Evolutionary conservation across 2,797 vertebrate genomes (phyloP), one percentile per base, ranked within the genome.

Genomic region (Clarias platycephalus): DNA sequence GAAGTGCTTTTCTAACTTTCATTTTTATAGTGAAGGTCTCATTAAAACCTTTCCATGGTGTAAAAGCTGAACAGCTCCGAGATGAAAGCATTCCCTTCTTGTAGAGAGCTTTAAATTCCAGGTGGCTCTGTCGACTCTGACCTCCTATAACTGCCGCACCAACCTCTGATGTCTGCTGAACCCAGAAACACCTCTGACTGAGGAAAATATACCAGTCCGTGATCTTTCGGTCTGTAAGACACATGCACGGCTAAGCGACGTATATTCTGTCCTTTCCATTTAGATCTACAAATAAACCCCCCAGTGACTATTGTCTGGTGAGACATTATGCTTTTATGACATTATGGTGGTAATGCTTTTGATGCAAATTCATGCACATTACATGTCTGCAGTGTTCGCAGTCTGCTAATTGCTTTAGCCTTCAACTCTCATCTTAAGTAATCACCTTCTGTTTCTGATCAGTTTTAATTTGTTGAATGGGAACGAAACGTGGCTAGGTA

Each of bases 191-290:
- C 64, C 84, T 86, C 84, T 88, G 87, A 86, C 79, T 71, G 79
- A 79, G 86, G 83, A 81, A 83, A 83, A 37, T 37, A 44, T 85
- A 77, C 80, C 49, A 49, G 63, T 22, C 72, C 53, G 16, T 55
- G 37, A 80, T 78, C 77, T 72, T 86, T 80, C 88, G 88, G 91
- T 93, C 88, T 92, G 92, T 86, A 83, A 75, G 84, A 92, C 93
- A 94, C 88, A 91, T 92, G 93, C 9, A 10, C 85, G 58, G 49
- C 68, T 67, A 67, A 66, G 70, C 70, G 58, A 66, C 70, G 67
- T 67, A 76, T 63, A 66, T 31, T 40, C 70, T 12, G 1, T 49
- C 5, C 44, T 49, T 18, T 28, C 58, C 58, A 64, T 16, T 77
- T 24, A 53, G 8, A 83, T 24, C 60, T 40, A 76, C 8, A 84